Conservation (phyloP, 2,888 invertebrate species). For the Cactoblastis cactorum region DNA sequence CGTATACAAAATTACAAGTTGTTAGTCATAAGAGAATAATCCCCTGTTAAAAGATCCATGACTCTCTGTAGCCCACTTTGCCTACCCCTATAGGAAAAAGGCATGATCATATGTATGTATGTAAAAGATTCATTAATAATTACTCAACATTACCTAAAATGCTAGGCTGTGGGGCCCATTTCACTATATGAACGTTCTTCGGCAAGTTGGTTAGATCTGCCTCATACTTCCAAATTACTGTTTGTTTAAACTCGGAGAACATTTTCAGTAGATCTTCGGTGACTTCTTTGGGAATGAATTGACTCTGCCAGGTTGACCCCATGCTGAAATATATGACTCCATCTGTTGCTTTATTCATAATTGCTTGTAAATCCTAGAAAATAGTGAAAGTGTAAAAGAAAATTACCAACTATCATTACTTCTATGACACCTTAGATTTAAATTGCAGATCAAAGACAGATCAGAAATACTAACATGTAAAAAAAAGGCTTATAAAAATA, state of each 20-base stretch:
- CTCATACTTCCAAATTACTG: constrained; percentile 10
- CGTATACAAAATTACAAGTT: no score
- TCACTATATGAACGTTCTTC: constrained; percentile 7
- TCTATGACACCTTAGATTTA: no score
- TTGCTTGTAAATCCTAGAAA: constrained; percentile 40
- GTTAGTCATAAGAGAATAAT: no score
- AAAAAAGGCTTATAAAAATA: no score
- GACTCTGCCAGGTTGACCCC: constrained; percentile 55
- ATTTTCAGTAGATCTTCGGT: constrained; percentile 43
- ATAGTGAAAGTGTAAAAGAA: neutral
- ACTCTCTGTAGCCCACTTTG: no score
- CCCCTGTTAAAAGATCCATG: no score
- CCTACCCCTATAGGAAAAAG: no score
- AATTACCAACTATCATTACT: neutral
- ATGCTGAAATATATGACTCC: constrained; percentile 71
- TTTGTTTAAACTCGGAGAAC: constrained; percentile 34
- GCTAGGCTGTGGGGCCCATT: constrained; percentile 12
- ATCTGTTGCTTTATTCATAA: constrained; percentile 51
- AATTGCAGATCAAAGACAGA: no score
- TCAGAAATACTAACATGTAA: no score
- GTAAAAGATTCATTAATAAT: no score
- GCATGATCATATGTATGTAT: no score
- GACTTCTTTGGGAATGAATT: constrained; percentile 42
- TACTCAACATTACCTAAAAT: constrained; percentile 13
- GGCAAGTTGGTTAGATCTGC: neutral